These are phyloP conservation scores for Charadrius vociferus DNA, from an alignment of 2,113 vertebrate genomes.

Conservation along the genomic window DNA sequence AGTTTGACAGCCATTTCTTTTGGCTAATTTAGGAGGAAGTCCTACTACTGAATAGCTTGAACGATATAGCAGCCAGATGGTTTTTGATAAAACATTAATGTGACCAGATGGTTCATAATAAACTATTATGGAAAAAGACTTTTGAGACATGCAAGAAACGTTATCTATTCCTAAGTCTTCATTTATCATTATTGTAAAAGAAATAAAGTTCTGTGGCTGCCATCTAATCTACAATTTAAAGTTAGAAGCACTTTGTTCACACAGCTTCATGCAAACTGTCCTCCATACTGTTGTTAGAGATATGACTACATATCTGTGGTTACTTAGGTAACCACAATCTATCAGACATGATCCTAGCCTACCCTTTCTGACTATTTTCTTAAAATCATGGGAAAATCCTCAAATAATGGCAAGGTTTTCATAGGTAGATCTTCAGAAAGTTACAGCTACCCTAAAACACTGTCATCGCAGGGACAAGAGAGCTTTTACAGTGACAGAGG, in stretches of 20 bases:
- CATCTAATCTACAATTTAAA: background rate
- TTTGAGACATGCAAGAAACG: background rate
- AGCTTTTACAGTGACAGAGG: background rate
- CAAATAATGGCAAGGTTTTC: background rate
- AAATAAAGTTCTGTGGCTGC: background rate
- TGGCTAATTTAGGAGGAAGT: background rate
- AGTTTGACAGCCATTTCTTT: background rate
- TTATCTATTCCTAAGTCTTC: background rate
- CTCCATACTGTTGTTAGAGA: background rate
- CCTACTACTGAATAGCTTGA: background rate
- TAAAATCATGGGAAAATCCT: background rate
- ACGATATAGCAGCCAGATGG: conserved; percentile 63
- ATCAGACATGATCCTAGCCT: background rate
- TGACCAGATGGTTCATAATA: conserved; percentile 64
- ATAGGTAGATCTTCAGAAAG: background rate
- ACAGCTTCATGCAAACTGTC: background rate
- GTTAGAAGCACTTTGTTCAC: background rate
- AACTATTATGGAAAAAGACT: conserved; percentile 16
- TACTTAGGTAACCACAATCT: background rate
- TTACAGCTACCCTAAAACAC: background rate
- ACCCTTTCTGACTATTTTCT: background rate
- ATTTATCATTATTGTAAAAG: background rate
- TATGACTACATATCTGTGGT: too few relatives aligned
- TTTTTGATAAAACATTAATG: conserved; percentile 72
- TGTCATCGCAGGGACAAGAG: background rate